Evolutionary conservation across 1,140 invertebrate genomes (phyloP), one percentile per base, ranked within the genome.

Genomic region (Artemia franciscana): DNA sequence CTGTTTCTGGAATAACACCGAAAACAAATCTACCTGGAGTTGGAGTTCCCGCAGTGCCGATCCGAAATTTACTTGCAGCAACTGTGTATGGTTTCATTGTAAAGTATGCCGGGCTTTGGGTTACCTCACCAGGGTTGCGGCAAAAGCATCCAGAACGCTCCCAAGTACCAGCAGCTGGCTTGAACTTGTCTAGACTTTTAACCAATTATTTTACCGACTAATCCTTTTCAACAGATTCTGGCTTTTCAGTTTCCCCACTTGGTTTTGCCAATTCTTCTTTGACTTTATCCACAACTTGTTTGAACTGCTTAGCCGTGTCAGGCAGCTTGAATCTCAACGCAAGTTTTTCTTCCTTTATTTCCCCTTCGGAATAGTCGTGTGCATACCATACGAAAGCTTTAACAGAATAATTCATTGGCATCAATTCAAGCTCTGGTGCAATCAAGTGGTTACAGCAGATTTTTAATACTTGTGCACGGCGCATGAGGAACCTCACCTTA

Each of bases 381-480:
- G 84, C 77, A 78, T 58, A 78, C 86, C 87, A 92, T 15, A 78
- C 78, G 25, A 86, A 77, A 0, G 82, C 79, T 66, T 79, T 82
- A 12, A 80, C 75, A 64, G 78, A 76, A 21, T 81, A 80, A 5
- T 76, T 69, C 69, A 83, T 78, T 57, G 78, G 74, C 61, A 77
- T 74, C 64, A 89, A 81, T 57, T 73, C 72, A 68, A 82, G 79
- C 3, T 81, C 77, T 51, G 77, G 73, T 1, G 76, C 73, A 9
- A 91, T 63, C 30, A 76, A 73, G 68, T 86, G 84, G 73, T 88
- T 87, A 67, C 83, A 85, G 67, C 82, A 85, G 2, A 87, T 73
- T 71, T 88, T 90, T 26, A 80, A 76, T 5, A 78, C 82, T 70
- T 85, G 81, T 65, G 88, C 84, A 30, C 85, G 76, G 26, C 83